A percentile compares a stretch with the other conserved stretches of the same genome.
Evolutionary conservation across 2,888 invertebrate species (phyloP).

Genomic region (Sturmia bella): DNA sequence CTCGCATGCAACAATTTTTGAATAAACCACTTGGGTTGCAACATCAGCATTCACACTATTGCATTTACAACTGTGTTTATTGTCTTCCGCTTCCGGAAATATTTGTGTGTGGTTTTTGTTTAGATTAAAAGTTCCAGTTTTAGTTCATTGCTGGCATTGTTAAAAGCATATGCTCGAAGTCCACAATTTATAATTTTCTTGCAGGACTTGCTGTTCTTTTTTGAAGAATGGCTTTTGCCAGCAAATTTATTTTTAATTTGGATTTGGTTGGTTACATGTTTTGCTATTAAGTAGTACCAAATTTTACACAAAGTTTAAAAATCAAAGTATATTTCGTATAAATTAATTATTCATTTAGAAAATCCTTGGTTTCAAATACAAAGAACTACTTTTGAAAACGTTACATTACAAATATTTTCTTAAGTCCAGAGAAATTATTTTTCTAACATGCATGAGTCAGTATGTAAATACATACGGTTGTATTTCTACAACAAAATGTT

Average conservation of each 20-base stretch:
- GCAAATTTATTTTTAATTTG: constrained; percentile 20
- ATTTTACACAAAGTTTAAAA: not conserved
- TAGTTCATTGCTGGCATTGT: constrained; percentile 33
- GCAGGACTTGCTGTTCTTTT: not conserved
- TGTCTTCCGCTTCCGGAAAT: constrained; percentile 52
- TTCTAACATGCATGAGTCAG: not conserved
- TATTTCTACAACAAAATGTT: not conserved
- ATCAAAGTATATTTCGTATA: not conserved
- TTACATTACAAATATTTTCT: not conserved
- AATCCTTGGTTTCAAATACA: not conserved
- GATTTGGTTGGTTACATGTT: constrained; percentile 4
- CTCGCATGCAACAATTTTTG: constrained; percentile 57
- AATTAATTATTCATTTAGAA: not conserved
- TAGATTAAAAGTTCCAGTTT: constrained; percentile 39
- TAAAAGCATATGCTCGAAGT: constrained; percentile 52
- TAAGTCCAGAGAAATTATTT: constrained; percentile 14
- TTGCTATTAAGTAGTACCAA: not conserved
- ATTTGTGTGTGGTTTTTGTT: constrained; percentile 45
- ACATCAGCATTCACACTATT: constrained; percentile 51
- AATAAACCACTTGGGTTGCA: constrained; percentile 47
- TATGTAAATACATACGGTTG: no score
- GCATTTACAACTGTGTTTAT: constrained; percentile 39
- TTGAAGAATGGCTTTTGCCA: not conserved
- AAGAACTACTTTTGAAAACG: not conserved
- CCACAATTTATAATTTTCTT: constrained; percentile 32